Evolutionary conservation across 2,888 invertebrate species (phyloP).

Genomic region (Phyto melanocephala): DNA sequence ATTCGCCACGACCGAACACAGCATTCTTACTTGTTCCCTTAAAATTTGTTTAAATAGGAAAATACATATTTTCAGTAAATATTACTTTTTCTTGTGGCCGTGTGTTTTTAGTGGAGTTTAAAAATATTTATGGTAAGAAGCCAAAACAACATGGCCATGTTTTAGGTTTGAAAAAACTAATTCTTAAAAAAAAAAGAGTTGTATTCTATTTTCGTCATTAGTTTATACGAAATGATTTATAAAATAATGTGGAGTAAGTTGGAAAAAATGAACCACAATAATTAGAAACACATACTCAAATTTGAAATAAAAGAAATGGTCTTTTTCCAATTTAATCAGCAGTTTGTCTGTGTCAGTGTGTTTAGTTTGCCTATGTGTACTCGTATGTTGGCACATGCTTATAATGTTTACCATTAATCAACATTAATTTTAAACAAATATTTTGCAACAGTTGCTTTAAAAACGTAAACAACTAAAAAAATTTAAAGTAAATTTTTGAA

Average conservation of each 20-base stretch:
- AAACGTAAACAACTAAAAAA: not conserved
- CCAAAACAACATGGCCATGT: conserved; percentile 59
- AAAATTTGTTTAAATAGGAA: conserved; percentile 48
- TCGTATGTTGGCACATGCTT: not conserved
- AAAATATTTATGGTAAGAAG: conserved; percentile 63
- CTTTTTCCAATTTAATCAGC: conserved; percentile 11
- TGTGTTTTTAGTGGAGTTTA: conserved; percentile 55
- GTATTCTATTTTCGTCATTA: conserved; percentile 48
- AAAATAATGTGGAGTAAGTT: conserved; percentile 29
- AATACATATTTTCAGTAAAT: conserved; percentile 29
- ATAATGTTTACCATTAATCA: conserved; percentile 51
- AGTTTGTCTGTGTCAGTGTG: not conserved
- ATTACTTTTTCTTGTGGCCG: conserved; percentile 20
- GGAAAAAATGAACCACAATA: not conserved
- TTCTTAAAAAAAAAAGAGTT: conserved; percentile 43
- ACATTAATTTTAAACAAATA: conserved; percentile 10
- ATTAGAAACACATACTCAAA: not conserved
- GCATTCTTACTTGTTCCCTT: too few relatives aligned
- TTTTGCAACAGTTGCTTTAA: conserved; percentile 41
- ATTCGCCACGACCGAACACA: too few relatives aligned
- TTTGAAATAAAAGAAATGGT: not conserved
- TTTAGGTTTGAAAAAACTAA: conserved; percentile 39
- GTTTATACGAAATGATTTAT: not conserved
- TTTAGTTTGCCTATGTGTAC: not conserved
- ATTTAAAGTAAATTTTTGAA: too few relatives aligned